phyloP scores from a whole-genome alignment of 2,888 invertebrate species.

The Microdon myrmicae region DNA sequence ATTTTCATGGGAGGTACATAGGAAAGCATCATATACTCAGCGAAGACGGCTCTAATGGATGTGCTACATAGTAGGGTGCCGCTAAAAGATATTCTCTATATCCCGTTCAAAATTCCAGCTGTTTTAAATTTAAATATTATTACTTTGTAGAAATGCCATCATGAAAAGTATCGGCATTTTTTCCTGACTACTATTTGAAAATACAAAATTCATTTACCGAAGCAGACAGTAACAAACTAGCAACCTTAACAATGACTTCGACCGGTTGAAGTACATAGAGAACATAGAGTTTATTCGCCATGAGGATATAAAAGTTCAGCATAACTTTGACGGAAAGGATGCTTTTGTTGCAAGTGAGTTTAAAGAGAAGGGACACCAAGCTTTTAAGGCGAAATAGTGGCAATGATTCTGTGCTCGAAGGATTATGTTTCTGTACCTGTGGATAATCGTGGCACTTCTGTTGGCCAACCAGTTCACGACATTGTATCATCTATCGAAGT shows the following conservation, averaged over 20 bases:
- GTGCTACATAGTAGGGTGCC: too few relatives aligned
- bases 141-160: too few relatives aligned
- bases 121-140: too few relatives aligned
- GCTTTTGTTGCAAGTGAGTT: slow-evolving; percentile 71
- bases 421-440: slow-evolving; percentile 76
- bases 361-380: slow-evolving; percentile 78
- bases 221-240: slow-evolving; percentile 73
- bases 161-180: slow-evolving; percentile 68
- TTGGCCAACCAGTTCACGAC: slow-evolving; percentile 85
- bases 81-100: too few relatives aligned
- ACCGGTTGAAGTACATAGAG: slow-evolving; percentile 74
- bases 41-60: too few relatives aligned
- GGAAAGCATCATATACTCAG: too few relatives aligned
- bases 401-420: slow-evolving; percentile 76
- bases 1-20: too few relatives aligned
- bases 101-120: too few relatives aligned
- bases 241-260: slow-evolving; percentile 72
- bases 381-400: slow-evolving; percentile 80
- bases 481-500: slow-evolving; percentile 77
- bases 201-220: slow-evolving; percentile 68
- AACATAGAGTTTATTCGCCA: slow-evolving; percentile 67
- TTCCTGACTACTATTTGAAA: slow-evolving; percentile 74
- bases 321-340: slow-evolving; percentile 69
- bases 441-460: slow-evolving; percentile 76
- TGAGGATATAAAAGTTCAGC: slow-evolving; percentile 69